Conservation (phyloP, 2,113 vertebrate species). For the Pterocles gutturalis region DNA sequence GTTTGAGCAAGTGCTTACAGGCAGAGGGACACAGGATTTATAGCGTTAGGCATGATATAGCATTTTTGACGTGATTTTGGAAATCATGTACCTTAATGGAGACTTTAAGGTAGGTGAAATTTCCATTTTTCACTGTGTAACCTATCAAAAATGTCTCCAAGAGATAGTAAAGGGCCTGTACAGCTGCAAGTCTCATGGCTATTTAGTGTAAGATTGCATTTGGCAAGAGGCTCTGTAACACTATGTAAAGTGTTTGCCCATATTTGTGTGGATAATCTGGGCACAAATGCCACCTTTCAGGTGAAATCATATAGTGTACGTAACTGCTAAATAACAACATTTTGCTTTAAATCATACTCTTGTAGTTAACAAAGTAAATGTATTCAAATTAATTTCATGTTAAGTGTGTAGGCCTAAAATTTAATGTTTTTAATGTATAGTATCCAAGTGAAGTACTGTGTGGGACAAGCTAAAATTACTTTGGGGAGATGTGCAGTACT, state of each 20-base stretch:
- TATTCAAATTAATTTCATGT: background rate
- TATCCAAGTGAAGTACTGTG: background rate
- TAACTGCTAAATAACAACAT: background rate
- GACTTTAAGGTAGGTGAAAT: background rate
- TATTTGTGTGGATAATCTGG: background rate
- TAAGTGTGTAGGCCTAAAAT: background rate
- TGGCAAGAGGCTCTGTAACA: background rate
- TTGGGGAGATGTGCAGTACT: background rate
- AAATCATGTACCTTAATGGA: background rate
- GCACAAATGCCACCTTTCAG: background rate
- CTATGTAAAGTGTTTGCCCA: background rate
- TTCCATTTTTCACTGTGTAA: background rate
- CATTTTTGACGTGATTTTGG: background rate
- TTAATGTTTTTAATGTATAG: background rate
- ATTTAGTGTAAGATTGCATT: background rate
- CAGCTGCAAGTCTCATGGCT: background rate
- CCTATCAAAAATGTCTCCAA: background rate
- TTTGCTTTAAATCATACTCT: background rate
- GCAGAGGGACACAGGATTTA: background rate
- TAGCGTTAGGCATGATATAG: background rate
- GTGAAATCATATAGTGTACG: background rate
- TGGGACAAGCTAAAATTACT: background rate
- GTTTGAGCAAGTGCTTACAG: background rate
- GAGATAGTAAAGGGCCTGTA: background rate
- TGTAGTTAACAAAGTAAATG: background rate